Evolutionary conservation across 1,140 invertebrate genomes (phyloP), one percentile per base, ranked within the genome.

Genomic region (Ooceraea biroi): DNA sequence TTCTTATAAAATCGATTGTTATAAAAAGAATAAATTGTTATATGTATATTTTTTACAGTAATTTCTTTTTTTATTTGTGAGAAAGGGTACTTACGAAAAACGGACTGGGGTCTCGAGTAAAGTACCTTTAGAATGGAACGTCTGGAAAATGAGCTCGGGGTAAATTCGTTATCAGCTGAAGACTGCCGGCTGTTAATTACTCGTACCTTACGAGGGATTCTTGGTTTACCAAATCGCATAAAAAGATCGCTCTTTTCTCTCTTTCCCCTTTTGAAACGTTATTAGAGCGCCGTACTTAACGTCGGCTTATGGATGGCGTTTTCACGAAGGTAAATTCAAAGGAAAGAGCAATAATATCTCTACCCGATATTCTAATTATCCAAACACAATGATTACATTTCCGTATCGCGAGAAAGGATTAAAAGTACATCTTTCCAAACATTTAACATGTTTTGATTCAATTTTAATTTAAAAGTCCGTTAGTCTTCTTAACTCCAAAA

Each of bases 111-210:
- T 69, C 30, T 41, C 17, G 22, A 78, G 25, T 19, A 57, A 69
- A 69, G 22, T 41, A 17, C 61, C 5, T 8, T 8, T 77, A 66
- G 14, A 73, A 0, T 19, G 17, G 19, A 57, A 4, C 25, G 17
- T 4, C 5, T 11, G 17, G 48, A 14, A 69, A 69, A 1, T 69
- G 17, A 69, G 17, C 66, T 50, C 22, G 68, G 76, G n/a, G 30
- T 12, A 22, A 66, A 55, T 55, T 78, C 36, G 22, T 78, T 78
- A 69, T 78, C 30, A 10, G 22, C 19, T 69, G 22, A 55, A 57
- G 22, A 78, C 30, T 22, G 44, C 17, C 2, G 63, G 22, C 17
- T 69, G n/a, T 77, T 78, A 71, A 71, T 71, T 71, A 69, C 44
- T 69, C 30, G 10, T 25, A 41, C 11, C 17, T 69, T 50, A 30